Evolutionary conservation across 1,140 invertebrate species (phyloP), one percentile per base, ranked within the genome.

Genomic region (Penaeus japonicus): DNA sequence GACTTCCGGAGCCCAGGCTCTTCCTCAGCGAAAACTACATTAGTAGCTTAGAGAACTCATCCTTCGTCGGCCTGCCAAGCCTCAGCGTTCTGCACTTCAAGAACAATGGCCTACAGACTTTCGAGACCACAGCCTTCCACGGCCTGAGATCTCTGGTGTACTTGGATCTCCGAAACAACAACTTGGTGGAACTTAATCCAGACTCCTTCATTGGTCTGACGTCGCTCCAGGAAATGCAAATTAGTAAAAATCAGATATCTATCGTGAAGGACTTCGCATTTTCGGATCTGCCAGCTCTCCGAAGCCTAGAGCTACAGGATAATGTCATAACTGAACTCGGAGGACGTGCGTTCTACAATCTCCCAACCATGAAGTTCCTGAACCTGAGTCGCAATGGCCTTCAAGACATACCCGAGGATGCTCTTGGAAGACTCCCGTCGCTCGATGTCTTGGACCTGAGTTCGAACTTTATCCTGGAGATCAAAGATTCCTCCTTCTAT

Each of bases 321-420:
- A 98, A 97, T 92, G 94, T 95, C 83, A 92, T 98, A 80, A 95
- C 96, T 89, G 93, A 94, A 39, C 93, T 97, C 39, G 94, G 95
- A 89, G 94, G 95, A 17, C 94, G 95, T 90, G 96, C 96, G 0
- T 97, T 97, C 91, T 94, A 95, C 89, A 95, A 95, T 90, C 96
- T 96, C 12, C 95, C 96, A 73, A 92, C 97, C 73, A 94, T 97
- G 32, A 95, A 96, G 92, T 89, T 91, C 54, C 92, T 98, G 17
- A 97, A 97, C 94, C 92, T 97, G 78, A 97, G 96, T 91, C 94
- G 95, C 90, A 92, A 92, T 77, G 62, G 59, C 10, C 57, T 91
- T 20, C 94, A 94, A 35, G 95, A 94, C 91, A 94, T 96, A 89
- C 94, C 80, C 53, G 95, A 85, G 92, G 79, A 86, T 7, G 79